These are phyloP conservation scores for Monochamus saltuarius DNA, from an alignment of 1,140 invertebrate genomes.

Conservation along the genomic window DNA sequence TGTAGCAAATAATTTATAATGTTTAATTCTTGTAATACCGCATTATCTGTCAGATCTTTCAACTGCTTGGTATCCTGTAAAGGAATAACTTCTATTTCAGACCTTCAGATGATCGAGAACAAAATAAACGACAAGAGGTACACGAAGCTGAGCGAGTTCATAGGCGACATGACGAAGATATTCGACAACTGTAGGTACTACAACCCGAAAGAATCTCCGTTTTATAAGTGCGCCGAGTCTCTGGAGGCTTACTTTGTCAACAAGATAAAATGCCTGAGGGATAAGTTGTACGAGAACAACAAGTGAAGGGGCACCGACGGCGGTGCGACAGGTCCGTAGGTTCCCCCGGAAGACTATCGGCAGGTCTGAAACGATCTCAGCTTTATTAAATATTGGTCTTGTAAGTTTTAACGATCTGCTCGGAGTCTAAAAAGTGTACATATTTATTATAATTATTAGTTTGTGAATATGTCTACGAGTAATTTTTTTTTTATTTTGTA, in stretches of 20 bases:
- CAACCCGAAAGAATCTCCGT: conserved; percentile 92
- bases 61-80: too few species aligned
- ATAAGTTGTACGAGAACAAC: conserved; percentile 68
- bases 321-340: conserved; percentile 6
- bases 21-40: too few species aligned
- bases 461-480: conserved; percentile 36
- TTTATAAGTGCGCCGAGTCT: conserved; percentile 92
- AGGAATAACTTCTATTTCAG: conserved; percentile 60
- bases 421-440: conserved; percentile 18
- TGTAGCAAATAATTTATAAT: too few species aligned
- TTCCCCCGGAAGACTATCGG: conserved; percentile 22
- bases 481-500: conserved; percentile 30
- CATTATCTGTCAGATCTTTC: too few species aligned
- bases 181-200: conserved; percentile 98
- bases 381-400: conserved; percentile 19
- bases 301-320: conserved; percentile 27
- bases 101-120: conserved; percentile 89
- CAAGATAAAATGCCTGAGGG: conserved; percentile 82
- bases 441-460: conserved; percentile 27
- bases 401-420: conserved; percentile 24
- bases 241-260: conserved; percentile 95
- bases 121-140: conserved; percentile 85
- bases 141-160: conserved; percentile 88
- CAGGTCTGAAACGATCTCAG: conserved; percentile 38
- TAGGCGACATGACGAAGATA: conserved; percentile 96